A percentile compares a stretch with the other conserved stretches of the same genome.
These are phyloP conservation scores for Caenorhabditis inopinata DNA, from an alignment of 1,140 invertebrate species.

Conservation along the genomic window DNA sequence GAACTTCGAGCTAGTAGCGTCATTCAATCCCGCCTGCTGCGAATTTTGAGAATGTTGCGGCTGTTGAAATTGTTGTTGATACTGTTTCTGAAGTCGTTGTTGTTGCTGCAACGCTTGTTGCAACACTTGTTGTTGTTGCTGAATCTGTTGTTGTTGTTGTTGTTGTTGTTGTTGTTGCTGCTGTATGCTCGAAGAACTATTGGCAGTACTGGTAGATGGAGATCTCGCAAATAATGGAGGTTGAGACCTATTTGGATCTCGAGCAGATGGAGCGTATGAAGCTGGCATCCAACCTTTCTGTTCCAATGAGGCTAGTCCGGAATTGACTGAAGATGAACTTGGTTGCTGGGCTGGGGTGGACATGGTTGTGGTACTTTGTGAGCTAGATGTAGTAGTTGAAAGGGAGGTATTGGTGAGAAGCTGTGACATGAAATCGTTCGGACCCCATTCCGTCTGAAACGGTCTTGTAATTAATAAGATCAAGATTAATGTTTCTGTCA, in stretches of 20 bases:
- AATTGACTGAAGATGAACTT: background rate
- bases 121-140: background rate
- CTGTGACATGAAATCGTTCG: background rate
- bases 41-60: background rate
- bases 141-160: background rate
- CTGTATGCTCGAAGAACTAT: background rate
- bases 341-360: background rate
- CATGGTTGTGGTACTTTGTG: background rate
- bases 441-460: background rate
- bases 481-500: too few species aligned
- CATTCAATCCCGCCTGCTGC: background rate
- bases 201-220: background rate
- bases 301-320: background rate
- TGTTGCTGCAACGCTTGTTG: background rate
- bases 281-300: background rate
- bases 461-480: too few species aligned
- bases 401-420: too few species aligned
- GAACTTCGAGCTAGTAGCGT: background rate
- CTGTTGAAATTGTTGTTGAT: background rate
- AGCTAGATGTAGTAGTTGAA: background rate
- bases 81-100: background rate
- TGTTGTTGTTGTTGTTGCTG: background rate
- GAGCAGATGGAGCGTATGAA: background rate
- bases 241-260: background rate
- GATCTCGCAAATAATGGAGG: background rate